Base-by-base conservation (phyloP, 2,797 vertebrate genomes). In the Sarcoramphus papa region DNA sequence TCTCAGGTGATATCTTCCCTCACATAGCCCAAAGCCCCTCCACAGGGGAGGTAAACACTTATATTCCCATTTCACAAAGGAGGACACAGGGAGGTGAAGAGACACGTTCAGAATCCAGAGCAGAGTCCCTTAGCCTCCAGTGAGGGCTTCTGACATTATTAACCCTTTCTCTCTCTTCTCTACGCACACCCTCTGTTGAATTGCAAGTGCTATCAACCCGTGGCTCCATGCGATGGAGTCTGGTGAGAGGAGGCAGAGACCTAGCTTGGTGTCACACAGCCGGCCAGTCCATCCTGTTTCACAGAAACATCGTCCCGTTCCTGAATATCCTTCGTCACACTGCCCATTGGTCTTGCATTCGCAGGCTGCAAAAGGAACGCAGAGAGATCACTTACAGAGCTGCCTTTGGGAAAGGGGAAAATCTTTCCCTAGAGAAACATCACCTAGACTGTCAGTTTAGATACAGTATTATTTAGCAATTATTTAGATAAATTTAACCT, bases 201-300 rank as follows among this genome's bases (percentile, higher is more conserved):
- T 11, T 81, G 22, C 35, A 53, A 64, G 48, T 1, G 4, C 31
- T 73, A 37, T 37, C 22, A 74, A 24, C 10, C 10, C 6, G 0
- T 14, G 30, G 21, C 30, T 57, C 65, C 25, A 3, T 1, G 48
- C 0, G 51, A 12, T 6, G 14, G 43, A 35, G 25, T 8, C 2
- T 8, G 59, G 19, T 14, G 60, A 63, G 80, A 65, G 33, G 62
- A 92, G 77, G 53, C 40, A 96, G 97, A 95, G 94, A 99, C 99
- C 98, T 96, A 98, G 94, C 67, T 97, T 97, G 23, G 94, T 98
- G 92, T 99, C 98, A 45, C 99, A 99, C 48, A 91, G 97, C 14
- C n/a, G 93, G 37, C 99, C 99, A 0, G 98, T 98, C 99, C 99
- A 99, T 65, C 99, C 99, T 0, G 96, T 95, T 33, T 99, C 98